Conservation (phyloP, 2,113 vertebrate species). For the Cephalopholis sonnerati region DNA sequence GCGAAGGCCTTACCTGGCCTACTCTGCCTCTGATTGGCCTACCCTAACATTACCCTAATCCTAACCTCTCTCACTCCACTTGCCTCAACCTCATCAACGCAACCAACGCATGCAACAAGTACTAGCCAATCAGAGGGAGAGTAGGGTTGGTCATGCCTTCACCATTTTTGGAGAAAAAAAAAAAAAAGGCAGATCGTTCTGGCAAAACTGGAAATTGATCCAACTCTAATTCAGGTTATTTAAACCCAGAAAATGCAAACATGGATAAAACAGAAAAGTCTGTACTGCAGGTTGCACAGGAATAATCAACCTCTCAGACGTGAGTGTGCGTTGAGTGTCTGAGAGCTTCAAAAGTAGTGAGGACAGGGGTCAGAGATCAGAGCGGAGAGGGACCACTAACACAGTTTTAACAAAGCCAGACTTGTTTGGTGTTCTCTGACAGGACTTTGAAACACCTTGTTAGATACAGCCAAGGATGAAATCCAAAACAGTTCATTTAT, state of each 20-base stretch:
- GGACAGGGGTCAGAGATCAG: slow-evolving; percentile 37
- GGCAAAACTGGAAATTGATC: too few species aligned
- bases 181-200: too few species aligned
- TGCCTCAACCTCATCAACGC: too few species aligned
- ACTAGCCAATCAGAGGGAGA: too few species aligned
- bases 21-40: too few species aligned
- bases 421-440: slow-evolving; percentile 18
- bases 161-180: too few species aligned
- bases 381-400: background rate
- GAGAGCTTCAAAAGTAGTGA: slow-evolving; percentile 49
- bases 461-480: slow-evolving; percentile 7
- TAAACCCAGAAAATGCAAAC: background rate
- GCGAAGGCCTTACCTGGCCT: too few species aligned
- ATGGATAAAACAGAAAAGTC: background rate
- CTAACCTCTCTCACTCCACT: too few species aligned
- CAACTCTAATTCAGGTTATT: background rate
- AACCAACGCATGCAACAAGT: too few species aligned
- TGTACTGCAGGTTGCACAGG: background rate
- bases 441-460: slow-evolving; percentile 4
- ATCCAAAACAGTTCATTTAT: slow-evolving; percentile 7
- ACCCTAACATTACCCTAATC: too few species aligned
- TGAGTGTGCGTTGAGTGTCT: slow-evolving; percentile 14
- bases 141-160: too few species aligned
- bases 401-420: background rate
- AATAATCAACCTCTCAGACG: slow-evolving; percentile 4